These are phyloP conservation scores for Conus canariensis DNA, from an alignment of 2,888 invertebrate genomes.

Conservation along the genomic window DNA sequence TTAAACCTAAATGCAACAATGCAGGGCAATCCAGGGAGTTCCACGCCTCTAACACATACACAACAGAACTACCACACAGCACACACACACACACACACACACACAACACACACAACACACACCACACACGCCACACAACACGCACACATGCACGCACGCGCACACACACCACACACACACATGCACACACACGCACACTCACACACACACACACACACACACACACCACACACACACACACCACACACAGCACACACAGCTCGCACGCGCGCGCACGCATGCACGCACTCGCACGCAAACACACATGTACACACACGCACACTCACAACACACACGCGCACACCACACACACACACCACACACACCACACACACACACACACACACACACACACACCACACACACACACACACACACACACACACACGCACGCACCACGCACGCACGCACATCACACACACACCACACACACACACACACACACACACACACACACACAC, in stretches of 20 bases:
- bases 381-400: too few species aligned
- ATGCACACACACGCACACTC: neutral
- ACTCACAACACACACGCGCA: neutral
- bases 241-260: too few species aligned
- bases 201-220: conserved; percentile 13
- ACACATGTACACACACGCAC: neutral
- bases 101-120: too few species aligned
- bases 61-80: neutral
- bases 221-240: neutral
- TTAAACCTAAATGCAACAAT: too few species aligned
- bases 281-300: neutral
- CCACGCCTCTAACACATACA: too few species aligned
- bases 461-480: too few species aligned
- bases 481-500: too few species aligned
- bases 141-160: neutral
- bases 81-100: neutral
- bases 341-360: neutral
- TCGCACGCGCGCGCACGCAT: neutral
- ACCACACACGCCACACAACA: too few species aligned
- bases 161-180: neutral
- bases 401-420: too few species aligned
- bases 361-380: neutral
- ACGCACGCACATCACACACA: neutral
- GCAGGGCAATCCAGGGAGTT: too few species aligned
- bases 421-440: neutral